Evolutionary conservation across 37 sponge, comb jelly and placozoan species (phyloP), one percentile per base, ranked within the genome.

Genomic region (Crambe crambe): DNA sequence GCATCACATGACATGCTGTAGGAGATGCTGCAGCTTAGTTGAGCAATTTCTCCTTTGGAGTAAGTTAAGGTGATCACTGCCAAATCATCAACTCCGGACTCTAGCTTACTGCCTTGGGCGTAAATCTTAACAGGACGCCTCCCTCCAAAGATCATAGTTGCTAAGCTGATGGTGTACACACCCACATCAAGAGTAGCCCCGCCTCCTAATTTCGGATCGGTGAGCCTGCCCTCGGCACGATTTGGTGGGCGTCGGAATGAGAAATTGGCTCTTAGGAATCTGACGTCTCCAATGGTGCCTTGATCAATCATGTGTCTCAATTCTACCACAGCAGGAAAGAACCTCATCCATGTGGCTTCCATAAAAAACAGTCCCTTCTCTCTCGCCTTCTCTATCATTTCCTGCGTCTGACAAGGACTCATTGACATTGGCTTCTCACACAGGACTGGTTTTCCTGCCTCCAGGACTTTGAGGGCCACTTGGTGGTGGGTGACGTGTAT

Each of bases 261-360:
- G 36, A 95, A 81, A 20, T 80, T 63, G 3, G 83, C 86, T 2
- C 73, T 67, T 20, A 95, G 66, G 43, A 68, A 79, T 58, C 51
- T 83, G 0, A 91, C 75, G 1, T 95, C 84, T 22, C 95, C 95
- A 36, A 95, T 83, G 0, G 67, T 67, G 21, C 87, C 92, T 3
- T 66, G 58, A 44, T 37, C 70, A 20, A 95, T 81, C 73, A 73
- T 27, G 32, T 68, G 42, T 37, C 79, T 41, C 30, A 95, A 56
- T 32, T 91, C 78, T 2, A 81, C 30, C 4, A 68, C 39, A 22
- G 92, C 82, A 22, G 95, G 95, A 36, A 95, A 85, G 54, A 91
- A 94, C n/a, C 95, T 41, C 17, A 75, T 93, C 90, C 94, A 92
- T 40, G 78, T 35, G 0, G 82, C 90, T 39, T 95, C 95, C 89